These are phyloP conservation scores for Nasonia longicornis DNA, from an alignment of 1,140 invertebrate genomes.

Conservation along the genomic window DNA sequence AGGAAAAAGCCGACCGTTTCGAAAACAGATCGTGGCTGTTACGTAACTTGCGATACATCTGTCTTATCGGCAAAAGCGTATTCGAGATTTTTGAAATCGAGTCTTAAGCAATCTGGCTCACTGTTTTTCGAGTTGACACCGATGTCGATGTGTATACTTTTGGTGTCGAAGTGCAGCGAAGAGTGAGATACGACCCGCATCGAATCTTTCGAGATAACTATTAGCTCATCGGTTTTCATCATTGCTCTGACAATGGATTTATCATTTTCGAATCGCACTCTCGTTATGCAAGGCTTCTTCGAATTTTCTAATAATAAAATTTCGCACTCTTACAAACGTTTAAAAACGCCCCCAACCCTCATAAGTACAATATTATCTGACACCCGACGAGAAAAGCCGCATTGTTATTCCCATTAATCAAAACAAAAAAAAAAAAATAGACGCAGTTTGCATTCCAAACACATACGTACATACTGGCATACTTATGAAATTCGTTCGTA, in stretches of 20 bases:
- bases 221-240: background rate
- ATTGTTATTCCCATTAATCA: background rate
- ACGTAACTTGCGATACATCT: too few species aligned
- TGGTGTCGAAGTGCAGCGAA: background rate
- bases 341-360: background rate
- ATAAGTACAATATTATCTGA: background rate
- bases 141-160: background rate
- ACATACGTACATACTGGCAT: background rate
- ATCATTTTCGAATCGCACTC: background rate
- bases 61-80: too few species aligned
- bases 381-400: too few species aligned
- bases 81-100: too few species aligned
- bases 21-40: too few species aligned
- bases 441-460: background rate
- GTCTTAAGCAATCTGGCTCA: background rate
- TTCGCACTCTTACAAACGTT: too few species aligned
- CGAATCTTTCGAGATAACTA: background rate
- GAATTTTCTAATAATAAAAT: too few species aligned
- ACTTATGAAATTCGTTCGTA: conserved; percentile 28
- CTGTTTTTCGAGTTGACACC: background rate
- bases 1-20: too few species aligned
- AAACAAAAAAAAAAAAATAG: too few species aligned
- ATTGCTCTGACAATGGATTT: background rate
- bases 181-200: background rate
- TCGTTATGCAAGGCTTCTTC: too few species aligned